These are phyloP conservation scores for Tragelaphus imberbis DNA, from an alignment of 2,113 vertebrate species.

Conservation along the genomic window DNA sequence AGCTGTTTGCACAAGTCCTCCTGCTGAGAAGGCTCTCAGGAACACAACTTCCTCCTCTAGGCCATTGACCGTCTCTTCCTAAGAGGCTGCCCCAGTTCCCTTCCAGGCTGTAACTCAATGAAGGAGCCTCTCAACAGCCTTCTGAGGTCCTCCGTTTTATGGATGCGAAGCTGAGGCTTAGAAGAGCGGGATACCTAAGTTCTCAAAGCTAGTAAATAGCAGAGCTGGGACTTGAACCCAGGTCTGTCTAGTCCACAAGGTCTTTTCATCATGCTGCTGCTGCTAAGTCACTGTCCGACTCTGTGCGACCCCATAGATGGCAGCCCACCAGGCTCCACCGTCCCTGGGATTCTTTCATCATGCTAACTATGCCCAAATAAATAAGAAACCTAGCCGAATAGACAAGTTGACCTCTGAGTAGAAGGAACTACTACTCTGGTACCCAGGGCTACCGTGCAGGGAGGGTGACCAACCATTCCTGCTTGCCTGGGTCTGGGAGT, in stretches of 20 bases:
- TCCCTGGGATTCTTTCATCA: no score
- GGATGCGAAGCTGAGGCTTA: neutral
- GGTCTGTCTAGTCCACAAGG: neutral
- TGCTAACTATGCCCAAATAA: neutral
- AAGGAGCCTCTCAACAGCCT: neutral
- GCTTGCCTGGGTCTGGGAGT: neutral
- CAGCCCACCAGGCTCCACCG: no score
- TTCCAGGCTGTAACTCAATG: neutral
- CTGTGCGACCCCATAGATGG: no score
- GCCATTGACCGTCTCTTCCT: neutral
- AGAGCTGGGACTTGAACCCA: neutral
- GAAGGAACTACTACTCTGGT: neutral
- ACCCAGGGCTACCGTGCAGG: neutral
- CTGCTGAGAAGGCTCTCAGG: neutral
- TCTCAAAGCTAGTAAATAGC: neutral
- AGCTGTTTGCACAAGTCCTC: neutral
- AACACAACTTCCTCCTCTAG: neutral
- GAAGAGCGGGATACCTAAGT: neutral
- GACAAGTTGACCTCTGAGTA: neutral
- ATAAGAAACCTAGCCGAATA: neutral
- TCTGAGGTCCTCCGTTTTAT: neutral
- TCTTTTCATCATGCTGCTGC: neutral
- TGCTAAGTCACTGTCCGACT: no score
- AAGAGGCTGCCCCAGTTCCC: neutral
- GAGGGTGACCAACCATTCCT: neutral